phyloP scores from a whole-genome alignment of 1,140 invertebrate species.

The Phenacoccus solenopsis region DNA sequence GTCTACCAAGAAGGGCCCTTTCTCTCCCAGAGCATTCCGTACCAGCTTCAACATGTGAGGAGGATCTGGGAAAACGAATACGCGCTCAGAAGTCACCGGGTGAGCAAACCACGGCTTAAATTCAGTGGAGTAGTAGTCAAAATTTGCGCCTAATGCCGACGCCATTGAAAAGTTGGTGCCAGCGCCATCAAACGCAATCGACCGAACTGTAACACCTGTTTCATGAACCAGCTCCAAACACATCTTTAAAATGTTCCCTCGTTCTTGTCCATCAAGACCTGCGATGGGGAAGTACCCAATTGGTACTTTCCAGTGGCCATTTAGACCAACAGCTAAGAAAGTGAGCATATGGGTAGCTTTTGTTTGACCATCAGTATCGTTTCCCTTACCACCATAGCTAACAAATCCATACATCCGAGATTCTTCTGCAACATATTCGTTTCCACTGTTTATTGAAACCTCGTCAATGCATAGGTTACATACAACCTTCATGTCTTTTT shows the following conservation, averaged over 20 bases:
- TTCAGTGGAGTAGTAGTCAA: conserved; percentile 10
- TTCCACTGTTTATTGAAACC: too few relatives aligned
- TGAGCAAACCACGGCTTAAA: neutral
- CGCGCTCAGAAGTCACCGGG: neutral
- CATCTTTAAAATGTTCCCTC: conserved; percentile 24
- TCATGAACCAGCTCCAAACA: conserved; percentile 26
- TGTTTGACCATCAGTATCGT: too few relatives aligned
- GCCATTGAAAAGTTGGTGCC: conserved; percentile 26
- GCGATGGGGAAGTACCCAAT: neutral
- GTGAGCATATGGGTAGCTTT: too few relatives aligned
- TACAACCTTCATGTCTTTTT: too few relatives aligned
- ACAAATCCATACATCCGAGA: too few relatives aligned
- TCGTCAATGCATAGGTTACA: too few relatives aligned
- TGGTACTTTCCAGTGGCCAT: neutral
- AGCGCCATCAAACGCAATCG: conserved; percentile 31
- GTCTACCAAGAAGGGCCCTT: neutral
- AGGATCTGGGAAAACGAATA: neutral
- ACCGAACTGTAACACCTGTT: conserved; percentile 26
- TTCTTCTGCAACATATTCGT: too few relatives aligned
- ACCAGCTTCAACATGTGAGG: neutral
- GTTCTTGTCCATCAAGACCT: neutral
- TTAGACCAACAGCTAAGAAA: neutral
- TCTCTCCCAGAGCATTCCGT: neutral
- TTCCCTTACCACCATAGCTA: too few relatives aligned
- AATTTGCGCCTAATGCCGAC: conserved; percentile 24